Evolutionary conservation across 2,113 vertebrate species (phyloP), one percentile per base, ranked within the genome.

Genomic region (Cottus gobio): DNA sequence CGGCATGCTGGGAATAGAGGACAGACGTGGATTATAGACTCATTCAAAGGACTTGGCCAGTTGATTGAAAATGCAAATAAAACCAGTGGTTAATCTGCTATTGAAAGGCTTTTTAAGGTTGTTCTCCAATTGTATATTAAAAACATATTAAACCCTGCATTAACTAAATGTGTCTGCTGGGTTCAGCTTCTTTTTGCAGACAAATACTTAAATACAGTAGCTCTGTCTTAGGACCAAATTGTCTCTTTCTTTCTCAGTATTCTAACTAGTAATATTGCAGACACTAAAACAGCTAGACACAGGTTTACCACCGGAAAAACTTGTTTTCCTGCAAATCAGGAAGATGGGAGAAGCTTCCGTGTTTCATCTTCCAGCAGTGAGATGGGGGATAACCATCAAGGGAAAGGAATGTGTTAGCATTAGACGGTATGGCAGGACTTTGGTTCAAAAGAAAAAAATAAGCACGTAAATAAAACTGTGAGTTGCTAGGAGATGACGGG

Each of bases 371-470:
- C 2, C 54, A 64, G 69, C 80, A 87, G 63, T 79, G 78, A 69
- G 65, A 54, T 31, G 42, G 46, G 68, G 63, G 37, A 88, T 82
- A 84, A 83, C 78, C 85, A 89, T 90, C 87, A 89, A 84, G 77
- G 71, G 71, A 72, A 74, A 80, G 58, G 42, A 77, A 54, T 57
- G 75, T 2, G 76, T 81, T 80, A 82, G 74, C 75, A 84, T 82
- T 77, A 87, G 65, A 50, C 62, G 78, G 77, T 64, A 65, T 77
- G 76, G 89, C 48, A 77, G 71, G 71, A 80, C 79, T 80, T 88
- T 71, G 82, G 74, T 88, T 89, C 80, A 87, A 88, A 91, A 77
- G 75, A 85, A 77, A n/a, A n/a, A 77, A 71, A 82, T 72, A 85
- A 73, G 67, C 60, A 82, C 77, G 88, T 86, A 82, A 85, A 89